Evolutionary conservation across 2,113 vertebrate genomes (phyloP).

Genomic region (Brienomyrus longianalis): DNA sequence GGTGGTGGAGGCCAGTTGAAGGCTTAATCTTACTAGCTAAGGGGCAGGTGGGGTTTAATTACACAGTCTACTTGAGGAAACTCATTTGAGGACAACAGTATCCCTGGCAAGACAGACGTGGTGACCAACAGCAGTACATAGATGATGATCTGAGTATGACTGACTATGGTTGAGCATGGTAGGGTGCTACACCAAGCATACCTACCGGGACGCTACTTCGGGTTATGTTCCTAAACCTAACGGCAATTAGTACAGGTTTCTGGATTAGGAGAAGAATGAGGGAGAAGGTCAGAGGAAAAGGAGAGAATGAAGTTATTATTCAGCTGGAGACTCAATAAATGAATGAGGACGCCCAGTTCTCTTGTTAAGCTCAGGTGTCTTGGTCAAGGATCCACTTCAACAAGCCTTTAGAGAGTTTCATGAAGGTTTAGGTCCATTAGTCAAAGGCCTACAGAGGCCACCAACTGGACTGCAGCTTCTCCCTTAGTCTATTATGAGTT

Average conservation of each 20-base stretch:
- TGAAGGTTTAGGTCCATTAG: neutral
- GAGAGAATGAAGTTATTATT: conserved; percentile 29
- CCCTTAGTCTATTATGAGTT: neutral
- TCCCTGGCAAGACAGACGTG: conserved; percentile 19
- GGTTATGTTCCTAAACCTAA: conserved; percentile 99
- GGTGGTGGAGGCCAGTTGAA: neutral
- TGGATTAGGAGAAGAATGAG: conserved; percentile 71
- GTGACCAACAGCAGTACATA: conserved; percentile 17
- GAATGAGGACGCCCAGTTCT: neutral
- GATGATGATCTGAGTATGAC: conserved; percentile 17
- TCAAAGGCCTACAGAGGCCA: neutral
- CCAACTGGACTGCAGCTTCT: neutral
- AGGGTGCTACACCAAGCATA: conserved; percentile 54
- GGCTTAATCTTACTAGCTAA: neutral
- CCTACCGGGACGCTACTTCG: conserved; percentile 87
- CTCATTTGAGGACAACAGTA: neutral
- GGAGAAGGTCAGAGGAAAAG: conserved; percentile 57
- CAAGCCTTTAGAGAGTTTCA: neutral
- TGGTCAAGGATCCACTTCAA: neutral
- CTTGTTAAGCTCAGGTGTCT: neutral
- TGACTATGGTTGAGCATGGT: neutral
- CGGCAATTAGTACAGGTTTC: conserved; percentile 97
- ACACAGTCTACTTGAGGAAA: neutral
- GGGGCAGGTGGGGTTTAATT: neutral
- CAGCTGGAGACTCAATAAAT: neutral